Conservation (phyloP, 2,113 vertebrate genomes). For the Leuciscus idus region DNA sequence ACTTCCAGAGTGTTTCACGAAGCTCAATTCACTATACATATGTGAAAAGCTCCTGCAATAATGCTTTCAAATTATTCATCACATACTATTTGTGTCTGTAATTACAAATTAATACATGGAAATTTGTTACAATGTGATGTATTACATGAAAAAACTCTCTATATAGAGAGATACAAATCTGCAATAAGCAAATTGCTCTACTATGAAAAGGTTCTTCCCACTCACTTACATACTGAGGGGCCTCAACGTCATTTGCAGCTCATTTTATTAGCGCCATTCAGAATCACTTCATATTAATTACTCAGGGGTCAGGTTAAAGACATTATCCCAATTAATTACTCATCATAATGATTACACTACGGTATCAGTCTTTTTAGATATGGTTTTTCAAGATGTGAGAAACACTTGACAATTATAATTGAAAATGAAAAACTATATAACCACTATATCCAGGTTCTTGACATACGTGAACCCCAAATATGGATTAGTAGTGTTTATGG, state of each 20-base stretch:
- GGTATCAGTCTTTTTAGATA: background rate
- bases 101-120: background rate
- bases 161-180: background rate
- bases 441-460: background rate
- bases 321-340: constrained; percentile 32
- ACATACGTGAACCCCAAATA: background rate
- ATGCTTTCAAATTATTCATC: background rate
- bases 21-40: background rate
- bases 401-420: background rate
- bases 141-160: background rate
- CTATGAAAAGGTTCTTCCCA: background rate
- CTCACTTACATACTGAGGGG: constrained; percentile 15
- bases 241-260: constrained; percentile 36
- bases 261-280: constrained; percentile 47
- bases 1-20: background rate
- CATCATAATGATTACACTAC: constrained; percentile 16
- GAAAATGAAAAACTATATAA: background rate
- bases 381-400: background rate
- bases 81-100: background rate
- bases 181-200: background rate
- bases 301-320: constrained; percentile 9
- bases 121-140: background rate
- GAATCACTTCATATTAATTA: constrained; percentile 45
- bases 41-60: background rate
- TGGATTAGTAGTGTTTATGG: background rate